A percentile compares a stretch with the other conserved stretches of the same genome.
Conservation (phyloP, 2,888 invertebrate species). For the Cerastoderma edule region DNA sequence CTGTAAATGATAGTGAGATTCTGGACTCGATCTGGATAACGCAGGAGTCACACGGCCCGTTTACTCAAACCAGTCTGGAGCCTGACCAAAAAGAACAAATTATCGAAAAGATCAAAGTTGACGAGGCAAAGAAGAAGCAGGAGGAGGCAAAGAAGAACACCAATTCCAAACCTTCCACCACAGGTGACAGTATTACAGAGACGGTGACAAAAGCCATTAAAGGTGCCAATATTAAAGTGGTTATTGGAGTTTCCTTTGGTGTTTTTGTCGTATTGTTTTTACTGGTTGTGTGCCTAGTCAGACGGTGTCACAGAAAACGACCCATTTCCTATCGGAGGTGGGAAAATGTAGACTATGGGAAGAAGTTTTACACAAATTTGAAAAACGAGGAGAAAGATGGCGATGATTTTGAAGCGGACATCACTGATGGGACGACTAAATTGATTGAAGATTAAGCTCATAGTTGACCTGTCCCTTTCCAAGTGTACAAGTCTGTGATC, state of each 20-base stretch:
- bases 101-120: constrained; percentile 47
- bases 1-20: constrained; percentile 45
- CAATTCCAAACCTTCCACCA: constrained; percentile 42
- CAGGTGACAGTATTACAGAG: constrained; percentile 48
- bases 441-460: constrained; percentile 34
- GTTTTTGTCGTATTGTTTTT: constrained; percentile 56
- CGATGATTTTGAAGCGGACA: constrained; percentile 69
- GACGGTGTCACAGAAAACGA: constrained; percentile 38
- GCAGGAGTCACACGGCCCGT: constrained; percentile 71
- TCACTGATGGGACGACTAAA: constrained; percentile 63
- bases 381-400: constrained; percentile 64
- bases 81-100: constrained; percentile 57
- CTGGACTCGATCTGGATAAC: constrained; percentile 71
- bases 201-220: constrained; percentile 49
- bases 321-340: constrained; percentile 63
- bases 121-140: constrained; percentile 40
- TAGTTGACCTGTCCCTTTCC: not conserved
- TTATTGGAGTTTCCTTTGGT: constrained; percentile 57
- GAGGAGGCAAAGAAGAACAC: constrained; percentile 9
- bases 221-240: constrained; percentile 56
- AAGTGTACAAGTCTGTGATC: not conserved
- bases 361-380: constrained; percentile 67
- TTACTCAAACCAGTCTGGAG: constrained; percentile 52
- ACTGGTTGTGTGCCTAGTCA: constrained; percentile 52
- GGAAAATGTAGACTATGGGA: constrained; percentile 69